Evolutionary conservation across 2,113 vertebrate species (phyloP).

Genomic region (Prionailurus viverrinus): DNA sequence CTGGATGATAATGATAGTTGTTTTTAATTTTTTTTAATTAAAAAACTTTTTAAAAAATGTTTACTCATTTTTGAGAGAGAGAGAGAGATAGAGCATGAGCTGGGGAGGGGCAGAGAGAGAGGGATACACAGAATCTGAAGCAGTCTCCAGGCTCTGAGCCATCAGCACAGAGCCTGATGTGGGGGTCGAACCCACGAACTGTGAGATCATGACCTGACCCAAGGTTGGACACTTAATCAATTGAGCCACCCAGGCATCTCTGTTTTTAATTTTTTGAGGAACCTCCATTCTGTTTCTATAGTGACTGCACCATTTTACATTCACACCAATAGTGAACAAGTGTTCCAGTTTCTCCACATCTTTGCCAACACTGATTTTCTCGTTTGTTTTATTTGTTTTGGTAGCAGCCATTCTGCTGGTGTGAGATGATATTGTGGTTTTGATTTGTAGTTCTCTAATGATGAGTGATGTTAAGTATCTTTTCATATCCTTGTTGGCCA

Average conservation of each 20-base stretch:
- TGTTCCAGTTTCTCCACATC: not conserved
- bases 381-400: not conserved
- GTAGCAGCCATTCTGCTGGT: not conserved
- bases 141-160: no score
- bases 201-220: no score
- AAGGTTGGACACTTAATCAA: no score
- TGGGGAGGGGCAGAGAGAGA: no score
- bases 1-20: not conserved
- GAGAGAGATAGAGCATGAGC: no score
- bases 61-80: no score
- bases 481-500: not conserved
- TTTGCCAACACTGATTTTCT: not conserved
- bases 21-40: no score
- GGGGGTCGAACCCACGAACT: no score
- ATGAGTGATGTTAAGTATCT: not conserved
- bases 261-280: slow-evolving; percentile 19
- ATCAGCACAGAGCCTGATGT: no score
- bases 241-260: no score
- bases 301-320: not conserved
- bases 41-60: no score
- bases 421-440: slow-evolving; percentile 9
- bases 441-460: not conserved
- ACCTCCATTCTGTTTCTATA: not conserved
- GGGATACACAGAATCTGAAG: no score
- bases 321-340: not conserved